These are phyloP conservation scores for Nothoprocta pentlandii DNA, from an alignment of 2,113 vertebrate genomes.

Conservation along the genomic window DNA sequence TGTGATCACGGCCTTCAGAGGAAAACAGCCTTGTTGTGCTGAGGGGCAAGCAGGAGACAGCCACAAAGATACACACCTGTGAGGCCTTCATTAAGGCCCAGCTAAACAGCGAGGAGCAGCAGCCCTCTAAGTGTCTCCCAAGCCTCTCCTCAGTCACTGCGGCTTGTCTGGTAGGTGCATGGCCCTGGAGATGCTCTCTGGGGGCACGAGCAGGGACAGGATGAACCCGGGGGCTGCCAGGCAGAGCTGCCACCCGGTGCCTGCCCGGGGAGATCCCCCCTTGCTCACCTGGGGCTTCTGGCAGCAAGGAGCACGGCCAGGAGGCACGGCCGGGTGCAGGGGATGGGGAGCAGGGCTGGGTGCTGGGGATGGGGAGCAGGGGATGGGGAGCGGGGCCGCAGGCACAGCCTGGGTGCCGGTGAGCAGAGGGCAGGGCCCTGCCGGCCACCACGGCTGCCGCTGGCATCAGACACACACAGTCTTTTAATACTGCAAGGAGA, in stretches of 20 bases:
- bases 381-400: too few relatives aligned
- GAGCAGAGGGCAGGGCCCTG: too few relatives aligned
- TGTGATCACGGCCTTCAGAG: not conserved
- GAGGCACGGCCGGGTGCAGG: too few relatives aligned
- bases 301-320: too few relatives aligned
- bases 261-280: not conserved
- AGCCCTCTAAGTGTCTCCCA: slow-evolving; percentile 3
- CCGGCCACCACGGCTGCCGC: not conserved
- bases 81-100: slow-evolving; percentile 22
- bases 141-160: not conserved
- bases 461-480: slow-evolving; percentile 19
- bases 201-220: accelerated
- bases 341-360: too few relatives aligned
- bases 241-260: not conserved
- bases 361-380: too few relatives aligned
- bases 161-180: not conserved
- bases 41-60: slow-evolving; percentile 21
- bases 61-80: slow-evolving; percentile 2
- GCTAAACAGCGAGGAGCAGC: not conserved
- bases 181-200: not conserved
- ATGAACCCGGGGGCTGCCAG: not conserved
- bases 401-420: too few relatives aligned
- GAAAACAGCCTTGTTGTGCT: not conserved
- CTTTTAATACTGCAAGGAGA: slow-evolving; percentile 46
- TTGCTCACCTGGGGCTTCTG: too few relatives aligned